A percentile compares a stretch with the other conserved stretches of the same genome.
Evolutionary conservation across 2,797 vertebrate species (phyloP).

Genomic region (Characodon lateralis): DNA sequence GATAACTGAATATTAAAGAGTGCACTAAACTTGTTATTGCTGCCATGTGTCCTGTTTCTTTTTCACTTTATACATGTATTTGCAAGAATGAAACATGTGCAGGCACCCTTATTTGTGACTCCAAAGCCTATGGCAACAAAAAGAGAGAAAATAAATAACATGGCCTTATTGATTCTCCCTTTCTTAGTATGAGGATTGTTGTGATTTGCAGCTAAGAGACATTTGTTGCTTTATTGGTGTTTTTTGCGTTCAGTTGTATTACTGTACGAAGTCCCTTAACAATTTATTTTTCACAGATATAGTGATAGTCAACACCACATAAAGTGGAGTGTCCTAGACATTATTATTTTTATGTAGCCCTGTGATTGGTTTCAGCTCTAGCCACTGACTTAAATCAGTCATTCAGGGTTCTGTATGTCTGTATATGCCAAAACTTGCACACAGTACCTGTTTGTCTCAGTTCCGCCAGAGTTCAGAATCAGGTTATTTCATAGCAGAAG

Average conservation of each 20-base stretch:
- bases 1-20: slow-evolving; percentile 9
- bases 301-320: neutral
- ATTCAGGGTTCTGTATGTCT: slow-evolving; percentile 28
- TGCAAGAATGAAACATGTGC: neutral
- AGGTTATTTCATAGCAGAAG: slow-evolving; percentile 57
- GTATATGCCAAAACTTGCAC: slow-evolving; percentile 48
- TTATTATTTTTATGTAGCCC: neutral
- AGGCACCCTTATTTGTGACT: neutral
- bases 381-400: slow-evolving; percentile 47
- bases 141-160: slow-evolving; percentile 15
- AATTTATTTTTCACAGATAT: neutral
- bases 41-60: neutral
- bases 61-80: neutral
- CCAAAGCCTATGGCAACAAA: neutral
- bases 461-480: slow-evolving; percentile 60
- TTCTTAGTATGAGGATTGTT: neutral
- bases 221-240: neutral
- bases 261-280: neutral
- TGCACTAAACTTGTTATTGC: neutral
- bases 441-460: slow-evolving; percentile 44
- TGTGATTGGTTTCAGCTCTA: slow-evolving; percentile 7
- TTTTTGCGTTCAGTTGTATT: neutral
- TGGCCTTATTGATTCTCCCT: neutral
- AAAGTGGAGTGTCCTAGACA: neutral
- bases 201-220: neutral